Percentiles rank a stretch among this genome's conserved stretches.
phyloP scores from a whole-genome alignment of 2,113 vertebrate species.

The Ailuropoda melanoleuca region DNA sequence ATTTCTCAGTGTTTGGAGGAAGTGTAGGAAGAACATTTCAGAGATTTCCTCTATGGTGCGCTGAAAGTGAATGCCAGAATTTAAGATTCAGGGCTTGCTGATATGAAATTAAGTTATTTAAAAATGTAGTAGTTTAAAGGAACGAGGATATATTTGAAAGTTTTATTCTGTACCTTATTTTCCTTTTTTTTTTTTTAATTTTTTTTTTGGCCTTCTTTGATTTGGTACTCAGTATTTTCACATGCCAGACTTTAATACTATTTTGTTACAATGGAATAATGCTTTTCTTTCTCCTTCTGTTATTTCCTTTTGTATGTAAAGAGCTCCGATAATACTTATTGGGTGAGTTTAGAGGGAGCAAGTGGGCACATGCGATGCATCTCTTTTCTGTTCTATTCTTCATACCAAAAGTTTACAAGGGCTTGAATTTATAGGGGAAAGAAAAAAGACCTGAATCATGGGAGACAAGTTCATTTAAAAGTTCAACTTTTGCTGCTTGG shows the following conservation, averaged over 20 bases:
- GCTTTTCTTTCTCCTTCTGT: neutral
- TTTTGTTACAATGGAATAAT: neutral
- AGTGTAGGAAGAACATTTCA: neutral
- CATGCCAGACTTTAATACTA: neutral
- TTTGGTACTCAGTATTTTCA: neutral
- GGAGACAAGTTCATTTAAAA: neutral
- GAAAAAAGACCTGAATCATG: neutral
- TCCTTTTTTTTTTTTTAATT: too few species aligned
- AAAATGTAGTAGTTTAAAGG: neutral
- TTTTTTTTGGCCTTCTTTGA: neutral
- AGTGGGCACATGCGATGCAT: neutral
- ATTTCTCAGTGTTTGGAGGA: neutral
- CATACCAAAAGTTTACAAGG: neutral
- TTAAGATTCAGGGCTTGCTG: neutral
- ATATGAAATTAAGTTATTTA: conserved; percentile 1
- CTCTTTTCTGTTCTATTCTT: neutral
- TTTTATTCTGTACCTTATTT: neutral
- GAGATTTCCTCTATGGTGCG: neutral
- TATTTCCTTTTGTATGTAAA: neutral
- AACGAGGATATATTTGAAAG: neutral
- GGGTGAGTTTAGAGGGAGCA: neutral
- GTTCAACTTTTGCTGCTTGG: neutral
- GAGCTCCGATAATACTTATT: neutral
- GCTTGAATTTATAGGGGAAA: neutral
- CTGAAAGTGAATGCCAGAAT: neutral